Evolutionary conservation across 2,797 vertebrate species (phyloP).

Genomic region (Malurus leucopterus): DNA sequence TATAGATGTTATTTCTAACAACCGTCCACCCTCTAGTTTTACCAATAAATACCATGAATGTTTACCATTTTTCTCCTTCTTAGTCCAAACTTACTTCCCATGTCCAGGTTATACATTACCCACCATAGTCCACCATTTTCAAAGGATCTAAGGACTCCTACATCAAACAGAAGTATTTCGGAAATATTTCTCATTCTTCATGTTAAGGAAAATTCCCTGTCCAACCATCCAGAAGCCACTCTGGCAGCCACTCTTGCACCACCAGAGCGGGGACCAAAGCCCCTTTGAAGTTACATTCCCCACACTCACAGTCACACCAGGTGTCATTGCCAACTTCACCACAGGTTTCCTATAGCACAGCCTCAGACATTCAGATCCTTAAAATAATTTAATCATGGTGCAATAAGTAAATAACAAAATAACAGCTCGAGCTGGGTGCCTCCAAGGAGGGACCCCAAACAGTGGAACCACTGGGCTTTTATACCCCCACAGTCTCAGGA

Average conservation of each 20-base stretch:
- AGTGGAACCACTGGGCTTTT: neutral
- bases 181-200: neutral
- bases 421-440: neutral
- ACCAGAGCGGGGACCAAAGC: neutral
- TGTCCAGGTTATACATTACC: neutral
- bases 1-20: neutral
- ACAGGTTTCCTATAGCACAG: neutral
- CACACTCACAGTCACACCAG: neutral
- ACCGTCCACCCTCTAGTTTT: neutral
- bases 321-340: neutral
- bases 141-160: neutral
- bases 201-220: neutral
- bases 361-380: neutral
- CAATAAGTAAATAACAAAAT: neutral
- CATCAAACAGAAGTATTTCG: neutral
- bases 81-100: neutral
- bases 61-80: neutral
- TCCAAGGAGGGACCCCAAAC: neutral
- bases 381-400: neutral
- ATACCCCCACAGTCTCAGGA: too few relatives aligned
- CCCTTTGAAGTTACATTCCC: fast-evolving
- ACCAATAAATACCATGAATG: neutral
- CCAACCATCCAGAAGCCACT: neutral
- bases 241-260: neutral
- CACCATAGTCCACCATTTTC: neutral